phyloP scores from a whole-genome alignment of 2,888 invertebrate species.

The Helicoverpa assulta region DNA sequence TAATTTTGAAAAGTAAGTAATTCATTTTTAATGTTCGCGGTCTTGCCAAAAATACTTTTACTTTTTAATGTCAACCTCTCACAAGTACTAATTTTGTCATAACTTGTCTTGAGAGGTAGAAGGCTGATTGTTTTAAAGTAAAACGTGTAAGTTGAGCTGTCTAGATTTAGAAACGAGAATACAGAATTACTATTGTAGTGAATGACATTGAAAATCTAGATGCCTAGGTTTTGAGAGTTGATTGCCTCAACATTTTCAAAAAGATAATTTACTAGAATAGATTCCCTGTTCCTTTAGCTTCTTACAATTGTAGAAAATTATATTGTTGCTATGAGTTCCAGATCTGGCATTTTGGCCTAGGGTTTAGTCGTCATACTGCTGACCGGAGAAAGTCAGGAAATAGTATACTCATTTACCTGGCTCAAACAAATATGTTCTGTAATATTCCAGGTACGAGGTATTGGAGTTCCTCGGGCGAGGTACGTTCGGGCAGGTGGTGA shows the following conservation, averaged over 20 bases:
- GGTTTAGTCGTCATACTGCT: too few relatives aligned
- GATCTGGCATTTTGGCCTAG: too few relatives aligned
- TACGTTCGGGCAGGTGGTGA: conserved; percentile 99
- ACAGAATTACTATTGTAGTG: not conserved
- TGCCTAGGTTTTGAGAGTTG: not conserved
- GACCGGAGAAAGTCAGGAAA: too few relatives aligned
- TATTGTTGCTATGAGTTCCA: too few relatives aligned
- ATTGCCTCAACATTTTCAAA: not conserved
- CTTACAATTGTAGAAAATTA: too few relatives aligned
- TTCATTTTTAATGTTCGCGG: conserved; percentile 31
- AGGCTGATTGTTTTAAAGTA: not conserved
- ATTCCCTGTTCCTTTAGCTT: too few relatives aligned
- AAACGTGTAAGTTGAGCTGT: not conserved
- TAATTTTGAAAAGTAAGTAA: conserved; percentile 24
- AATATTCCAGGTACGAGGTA: conserved; percentile 92
- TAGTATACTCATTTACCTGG: too few relatives aligned
- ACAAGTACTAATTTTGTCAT: not conserved
- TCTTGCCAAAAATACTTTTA: not conserved
- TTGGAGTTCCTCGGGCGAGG: conserved; percentile 99
- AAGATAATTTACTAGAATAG: not conserved
- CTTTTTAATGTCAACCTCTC: not conserved
- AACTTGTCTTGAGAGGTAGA: not conserved
- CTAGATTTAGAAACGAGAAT: not conserved
- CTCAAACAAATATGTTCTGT: not conserved
- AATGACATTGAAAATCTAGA: not conserved